Base-by-base conservation (phyloP, 2,113 vertebrate genomes). In the Lathamus discolor region DNA sequence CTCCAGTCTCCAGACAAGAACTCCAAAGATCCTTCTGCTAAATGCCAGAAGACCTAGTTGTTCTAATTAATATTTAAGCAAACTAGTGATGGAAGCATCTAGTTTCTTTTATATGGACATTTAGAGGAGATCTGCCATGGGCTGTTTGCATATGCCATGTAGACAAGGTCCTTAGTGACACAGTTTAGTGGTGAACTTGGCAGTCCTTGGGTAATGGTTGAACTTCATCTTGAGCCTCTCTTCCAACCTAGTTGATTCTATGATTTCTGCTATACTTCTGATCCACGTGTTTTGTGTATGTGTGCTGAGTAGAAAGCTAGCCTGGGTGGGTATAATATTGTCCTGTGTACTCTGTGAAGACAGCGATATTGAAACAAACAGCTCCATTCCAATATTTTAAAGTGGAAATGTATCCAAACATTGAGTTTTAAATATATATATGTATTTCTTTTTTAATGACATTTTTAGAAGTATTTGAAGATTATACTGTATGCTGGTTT, bases 371-470 rank as follows among this genome's bases (percentile, higher is more conserved):
- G 17, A 43, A 73, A 55, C 61, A 43, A n/a, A 57, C 24, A 67
- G 16, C 1, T 0, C 11, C 10, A 23, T 66, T 87, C 10, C 28
- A 54, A 0, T 54, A n/a, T 31, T 69, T 88, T 62, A 11, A 88
- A 81, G 18, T 80, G 24, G 12, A 69, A 73, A 7, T 57, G 12
- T 73, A 33, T 73, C 29, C 25, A 72, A 20, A 39, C 39, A 23
- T 6, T 48, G 35, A 70, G 7, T 61, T 88, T 61, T 33, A 76
- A 51, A 23, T 73, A 27, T 51, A 48, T 59, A 37, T 37, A 37
- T 37, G 8, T 37, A 37, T 17, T 1, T 0, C 35, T 27, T 49
- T 41, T 20, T 4, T 7, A 23, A 59, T 59, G 2, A 1, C 41
- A 17, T 28, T 62, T 61, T 79, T 37, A 2, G 48, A 37, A 46